Conservation (phyloP, 2,888 invertebrate genomes). For the Ypsolopha scabrella region DNA sequence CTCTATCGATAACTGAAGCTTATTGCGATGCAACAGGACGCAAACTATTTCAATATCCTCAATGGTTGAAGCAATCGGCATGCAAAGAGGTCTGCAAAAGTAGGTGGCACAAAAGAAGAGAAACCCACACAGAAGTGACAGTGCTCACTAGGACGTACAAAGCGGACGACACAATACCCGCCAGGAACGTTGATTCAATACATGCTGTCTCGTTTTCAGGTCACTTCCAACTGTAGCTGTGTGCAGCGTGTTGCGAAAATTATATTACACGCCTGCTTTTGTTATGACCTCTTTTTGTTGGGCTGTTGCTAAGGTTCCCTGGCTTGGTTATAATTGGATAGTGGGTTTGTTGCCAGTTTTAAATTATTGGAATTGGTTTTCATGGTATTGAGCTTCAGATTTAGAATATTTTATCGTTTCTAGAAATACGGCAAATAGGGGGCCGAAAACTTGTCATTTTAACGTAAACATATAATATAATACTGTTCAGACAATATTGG, state of each 20-base stretch:
- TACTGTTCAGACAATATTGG: no score
- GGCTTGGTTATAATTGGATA: no score
- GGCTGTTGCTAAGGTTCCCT: neutral
- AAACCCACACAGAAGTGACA: conserved; percentile 32
- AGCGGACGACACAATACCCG: conserved; percentile 52
- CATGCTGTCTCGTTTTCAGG: conserved; percentile 53
- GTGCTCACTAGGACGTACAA: conserved; percentile 27
- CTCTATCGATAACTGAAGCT: no score
- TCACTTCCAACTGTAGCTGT: conserved; percentile 25
- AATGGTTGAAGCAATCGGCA: conserved; percentile 15
- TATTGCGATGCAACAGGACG: no score
- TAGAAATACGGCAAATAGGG: no score
- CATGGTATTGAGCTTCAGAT: no score
- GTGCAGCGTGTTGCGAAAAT: neutral
- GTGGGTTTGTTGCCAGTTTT: no score
- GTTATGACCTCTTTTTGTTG: neutral
- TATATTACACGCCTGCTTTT: neutral
- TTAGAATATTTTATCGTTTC: no score
- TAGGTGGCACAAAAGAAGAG: conserved; percentile 34
- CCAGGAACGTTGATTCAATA: conserved; percentile 29
- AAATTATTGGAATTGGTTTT: no score
- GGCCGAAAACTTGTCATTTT: no score
- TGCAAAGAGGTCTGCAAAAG: conserved; percentile 15
- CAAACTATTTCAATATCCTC: no score
- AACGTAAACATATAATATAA: no score